These are phyloP conservation scores for Callaeas wilsoni DNA, from an alignment of 2,113 vertebrate genomes.

Conservation along the genomic window DNA sequence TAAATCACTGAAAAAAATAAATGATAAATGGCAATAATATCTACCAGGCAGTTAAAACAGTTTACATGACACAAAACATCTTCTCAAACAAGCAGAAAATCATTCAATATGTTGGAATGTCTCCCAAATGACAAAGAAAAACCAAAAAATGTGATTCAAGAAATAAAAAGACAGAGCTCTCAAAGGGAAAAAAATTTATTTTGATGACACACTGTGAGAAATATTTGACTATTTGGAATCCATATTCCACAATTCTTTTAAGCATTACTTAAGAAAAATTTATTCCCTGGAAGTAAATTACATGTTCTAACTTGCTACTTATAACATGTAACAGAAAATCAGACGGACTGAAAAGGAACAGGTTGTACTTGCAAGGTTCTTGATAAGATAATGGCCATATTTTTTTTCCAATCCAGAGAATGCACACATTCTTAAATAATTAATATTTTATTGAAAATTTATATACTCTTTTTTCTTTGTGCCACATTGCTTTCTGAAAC, in stretches of 20 bases:
- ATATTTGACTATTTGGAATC: not conserved
- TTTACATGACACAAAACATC: not conserved
- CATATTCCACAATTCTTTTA: not conserved
- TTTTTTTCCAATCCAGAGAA: not conserved
- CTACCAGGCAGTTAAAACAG: not conserved
- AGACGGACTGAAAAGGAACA: not conserved
- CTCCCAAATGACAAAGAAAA: not conserved
- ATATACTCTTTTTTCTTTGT: not conserved
- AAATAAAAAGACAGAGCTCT: not conserved
- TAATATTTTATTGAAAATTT: not conserved
- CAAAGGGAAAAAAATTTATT: not conserved
- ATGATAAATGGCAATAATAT: not conserved
- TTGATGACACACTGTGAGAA: not conserved
- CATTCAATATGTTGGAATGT: not conserved
- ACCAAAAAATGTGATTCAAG: not conserved
- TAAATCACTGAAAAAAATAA: not conserved
- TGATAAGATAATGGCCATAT: not conserved
- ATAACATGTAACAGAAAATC: not conserved
- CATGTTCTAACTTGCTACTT: not conserved
- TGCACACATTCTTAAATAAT: not conserved
- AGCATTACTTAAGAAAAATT: not conserved
- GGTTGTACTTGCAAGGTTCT: not conserved
- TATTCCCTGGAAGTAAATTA: not conserved
- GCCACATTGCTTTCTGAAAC: not conserved
- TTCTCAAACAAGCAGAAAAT: not conserved